phyloP scores from a whole-genome alignment of 2,113 vertebrate genomes.

The Rhinopomastus cyanomelas region DNA sequence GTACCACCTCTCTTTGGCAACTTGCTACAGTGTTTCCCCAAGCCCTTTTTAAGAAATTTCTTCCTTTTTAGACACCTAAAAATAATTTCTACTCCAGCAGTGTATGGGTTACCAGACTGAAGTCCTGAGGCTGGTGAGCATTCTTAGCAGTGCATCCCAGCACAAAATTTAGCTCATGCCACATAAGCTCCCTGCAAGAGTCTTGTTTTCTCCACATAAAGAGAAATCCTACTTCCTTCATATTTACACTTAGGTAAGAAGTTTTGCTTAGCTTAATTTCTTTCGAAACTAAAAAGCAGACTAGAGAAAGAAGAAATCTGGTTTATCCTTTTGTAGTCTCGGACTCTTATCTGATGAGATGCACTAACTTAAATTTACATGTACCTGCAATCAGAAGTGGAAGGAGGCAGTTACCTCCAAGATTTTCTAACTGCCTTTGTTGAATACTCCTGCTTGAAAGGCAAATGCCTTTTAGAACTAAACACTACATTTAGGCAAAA shows the following conservation, averaged over 20 bases:
- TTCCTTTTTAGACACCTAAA: no score
- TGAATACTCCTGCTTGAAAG: not conserved
- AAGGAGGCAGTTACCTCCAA: not conserved
- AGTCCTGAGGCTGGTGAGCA: accelerated
- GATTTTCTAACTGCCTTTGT: not conserved
- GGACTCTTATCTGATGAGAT: not conserved
- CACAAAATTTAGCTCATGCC: accelerated
- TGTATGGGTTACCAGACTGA: not conserved
- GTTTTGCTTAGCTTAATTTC: not conserved
- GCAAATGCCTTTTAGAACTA: not conserved
- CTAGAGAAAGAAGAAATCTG: not conserved
- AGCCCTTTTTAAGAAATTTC: not conserved
- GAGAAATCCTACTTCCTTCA: not conserved
- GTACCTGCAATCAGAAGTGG: not conserved
- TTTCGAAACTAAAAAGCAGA: not conserved
- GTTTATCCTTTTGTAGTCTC: not conserved
- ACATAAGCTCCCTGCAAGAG: not conserved
- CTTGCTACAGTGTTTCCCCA: not conserved
- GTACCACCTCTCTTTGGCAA: not conserved
- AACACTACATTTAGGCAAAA: not conserved
- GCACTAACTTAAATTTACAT: not conserved
- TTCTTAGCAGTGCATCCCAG: not conserved
- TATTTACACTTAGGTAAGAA: not conserved
- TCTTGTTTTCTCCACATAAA: not conserved
- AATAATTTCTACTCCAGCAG: not conserved